Percentiles rank a stretch among this genome's conserved stretches.
Evolutionary conservation across 2,888 invertebrate genomes (phyloP).

Genomic region (Candidula unifasciata): DNA sequence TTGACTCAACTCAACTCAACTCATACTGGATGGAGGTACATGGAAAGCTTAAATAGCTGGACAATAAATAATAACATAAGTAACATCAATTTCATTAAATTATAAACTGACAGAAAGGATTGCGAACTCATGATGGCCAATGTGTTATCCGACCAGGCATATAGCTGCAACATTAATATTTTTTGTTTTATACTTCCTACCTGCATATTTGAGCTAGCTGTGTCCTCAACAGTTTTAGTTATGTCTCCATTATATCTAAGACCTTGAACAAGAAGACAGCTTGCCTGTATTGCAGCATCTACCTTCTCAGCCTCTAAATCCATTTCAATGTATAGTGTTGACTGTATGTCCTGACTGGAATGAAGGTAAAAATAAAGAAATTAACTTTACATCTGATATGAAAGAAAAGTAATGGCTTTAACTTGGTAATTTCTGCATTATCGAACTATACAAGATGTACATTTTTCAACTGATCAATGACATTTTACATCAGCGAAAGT

Average conservation of each 20-base stretch:
- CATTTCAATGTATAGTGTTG: conserved; percentile 72
- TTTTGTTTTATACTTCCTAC: conserved; percentile 7
- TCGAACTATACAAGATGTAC: too few relatives aligned
- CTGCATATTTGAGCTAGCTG: conserved; percentile 52
- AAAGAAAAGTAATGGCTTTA: not conserved
- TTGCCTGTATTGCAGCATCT: conserved; percentile 66
- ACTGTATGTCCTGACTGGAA: conserved; percentile 68
- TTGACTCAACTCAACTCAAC: too few relatives aligned
- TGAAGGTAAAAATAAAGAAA: not conserved
- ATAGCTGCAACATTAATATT: not conserved
- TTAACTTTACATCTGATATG: not conserved
- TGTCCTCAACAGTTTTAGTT: conserved; percentile 62
- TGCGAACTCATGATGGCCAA: too few relatives aligned
- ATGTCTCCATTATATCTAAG: conserved; percentile 72
- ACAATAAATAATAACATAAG: too few relatives aligned
- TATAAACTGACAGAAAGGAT: too few relatives aligned
- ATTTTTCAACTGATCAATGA: too few relatives aligned
- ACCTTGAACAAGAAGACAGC: conserved; percentile 64
- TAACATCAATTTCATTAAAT: too few relatives aligned
- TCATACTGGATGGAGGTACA: too few relatives aligned
- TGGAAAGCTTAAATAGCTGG: too few relatives aligned
- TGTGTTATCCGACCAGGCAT: too few relatives aligned
- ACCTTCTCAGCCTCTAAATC: conserved; percentile 73
- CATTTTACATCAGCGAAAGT: too few relatives aligned
- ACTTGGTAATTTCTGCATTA: not conserved